Base-by-base conservation (phyloP, 2,113 vertebrate species). In the Lipotes vexillifer region DNA sequence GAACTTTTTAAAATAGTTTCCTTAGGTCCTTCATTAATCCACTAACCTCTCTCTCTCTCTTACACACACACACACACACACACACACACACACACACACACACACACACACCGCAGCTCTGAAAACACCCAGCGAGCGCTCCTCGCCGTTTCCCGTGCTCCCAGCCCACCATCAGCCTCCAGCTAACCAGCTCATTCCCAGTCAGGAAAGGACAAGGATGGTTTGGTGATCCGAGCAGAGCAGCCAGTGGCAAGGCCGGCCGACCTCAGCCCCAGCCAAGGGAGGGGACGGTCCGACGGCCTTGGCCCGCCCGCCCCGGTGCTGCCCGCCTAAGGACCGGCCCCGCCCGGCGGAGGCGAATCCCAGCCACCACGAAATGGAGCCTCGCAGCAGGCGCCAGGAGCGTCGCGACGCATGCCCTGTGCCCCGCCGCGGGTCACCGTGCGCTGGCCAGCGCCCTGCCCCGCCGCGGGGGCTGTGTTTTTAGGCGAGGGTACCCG, bases 321-420 rank as follows among this genome's bases (percentile, higher is more conserved):
- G 17, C 25, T 6, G 41, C 23, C 72, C 65, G 12, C 36, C 27
- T 44, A 23, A 9, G 52, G 81, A 52, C 21, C 25, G n/a, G 29
- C 55, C 46, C 29, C 0, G 0, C 4, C 17, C 4, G 0, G 11
- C 2, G 10, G 23, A 1, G 2, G 5, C 2, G 14, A 84, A 23
- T 55, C 44, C 49, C 41, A 27, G 14, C 38, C 25, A 29, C 29
- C 27, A 13, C 1, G 6, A 18, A 72, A 6, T 2, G 6, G 0
- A 3, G 2, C 0, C 2, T 18, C 25, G 4, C 20, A 3, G 6
- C 33, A 9, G 31, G 52, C 4, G 12, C 5, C 38, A 3, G 8
- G 44, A 17, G 2, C 52, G 13, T 18, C 41, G 1, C 6, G 6
- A 2, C 41, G 13, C 12, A n/a, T 11, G 1, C 17, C 20, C 82